Conservation (phyloP, 1,140 invertebrate genomes). For the Megalopta genalis region DNA sequence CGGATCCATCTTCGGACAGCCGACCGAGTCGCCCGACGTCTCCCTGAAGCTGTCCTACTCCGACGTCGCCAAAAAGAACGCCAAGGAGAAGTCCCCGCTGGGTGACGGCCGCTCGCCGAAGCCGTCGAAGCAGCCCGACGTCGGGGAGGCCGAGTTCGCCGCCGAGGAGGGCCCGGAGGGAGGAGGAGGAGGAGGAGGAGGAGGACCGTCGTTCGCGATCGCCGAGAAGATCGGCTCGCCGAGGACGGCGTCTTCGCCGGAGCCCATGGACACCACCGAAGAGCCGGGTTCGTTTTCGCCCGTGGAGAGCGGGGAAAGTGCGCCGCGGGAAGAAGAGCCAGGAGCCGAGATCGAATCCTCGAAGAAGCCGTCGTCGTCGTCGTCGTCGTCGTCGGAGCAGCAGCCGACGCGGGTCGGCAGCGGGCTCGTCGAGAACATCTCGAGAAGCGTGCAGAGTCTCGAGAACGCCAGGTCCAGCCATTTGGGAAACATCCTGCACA, state of each 20-base stretch:
- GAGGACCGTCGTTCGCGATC: too few relatives aligned
- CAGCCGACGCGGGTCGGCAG: constrained; percentile 67
- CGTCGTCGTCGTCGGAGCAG: constrained; percentile 2
- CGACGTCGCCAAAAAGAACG: constrained; percentile 59
- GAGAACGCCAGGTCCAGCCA: constrained; percentile 79
- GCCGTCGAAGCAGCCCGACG: constrained; percentile 11
- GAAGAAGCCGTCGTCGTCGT: constrained; percentile 3
- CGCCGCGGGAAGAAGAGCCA: constrained; percentile 55
- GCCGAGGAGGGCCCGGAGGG: background rate
- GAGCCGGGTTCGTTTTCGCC: constrained; percentile 70
- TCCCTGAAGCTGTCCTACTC: constrained; percentile 62
- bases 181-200: background rate
- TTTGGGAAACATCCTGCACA: constrained; percentile 82
- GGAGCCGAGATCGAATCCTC: constrained; percentile 59
- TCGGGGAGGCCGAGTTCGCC: background rate
- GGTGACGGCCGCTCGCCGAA: background rate
- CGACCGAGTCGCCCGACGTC: constrained; percentile 39
- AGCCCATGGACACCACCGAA: constrained; percentile 69
- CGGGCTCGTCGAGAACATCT: constrained; percentile 76
- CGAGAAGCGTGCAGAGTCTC: constrained; percentile 81
- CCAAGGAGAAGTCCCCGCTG: constrained; percentile 15
- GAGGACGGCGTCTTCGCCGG: too few relatives aligned
- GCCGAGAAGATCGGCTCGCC: too few relatives aligned
- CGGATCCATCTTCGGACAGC: constrained; percentile 52
- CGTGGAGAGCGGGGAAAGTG: constrained; percentile 54